Percentiles rank a stretch among this genome's conserved stretches.
phyloP scores from a whole-genome alignment of 2,797 vertebrate genomes.

The Scolopax rusticola region DNA sequence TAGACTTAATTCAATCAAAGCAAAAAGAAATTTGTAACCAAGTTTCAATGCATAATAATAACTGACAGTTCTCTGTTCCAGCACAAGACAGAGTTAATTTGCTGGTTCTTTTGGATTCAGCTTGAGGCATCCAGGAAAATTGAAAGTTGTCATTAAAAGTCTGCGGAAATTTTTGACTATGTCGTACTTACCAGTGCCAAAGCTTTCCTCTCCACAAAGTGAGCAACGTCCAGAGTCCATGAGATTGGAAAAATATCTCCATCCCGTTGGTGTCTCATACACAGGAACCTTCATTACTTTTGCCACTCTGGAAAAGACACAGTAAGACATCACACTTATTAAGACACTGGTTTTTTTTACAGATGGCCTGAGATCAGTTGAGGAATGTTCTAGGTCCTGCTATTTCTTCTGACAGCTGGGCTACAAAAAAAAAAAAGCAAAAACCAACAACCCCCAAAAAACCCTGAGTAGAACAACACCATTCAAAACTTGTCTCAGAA shows the following conservation, averaged over 20 bases:
- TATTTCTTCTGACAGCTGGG: background rate
- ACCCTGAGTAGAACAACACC: background rate
- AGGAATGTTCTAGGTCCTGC: background rate
- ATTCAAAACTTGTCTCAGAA: background rate
- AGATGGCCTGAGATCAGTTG: background rate
- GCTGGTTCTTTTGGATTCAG: background rate
- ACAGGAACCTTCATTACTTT: conserved; percentile 95
- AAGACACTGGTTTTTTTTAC: background rate
- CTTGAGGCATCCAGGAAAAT: background rate
- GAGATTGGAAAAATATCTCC: conserved; percentile 97
- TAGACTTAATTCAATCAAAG: background rate
- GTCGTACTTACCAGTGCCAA: conserved; percentile 90
- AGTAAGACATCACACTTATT: background rate
- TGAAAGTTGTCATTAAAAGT: background rate
- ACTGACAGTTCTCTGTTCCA: background rate
- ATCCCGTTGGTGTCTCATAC: conserved; percentile 96
- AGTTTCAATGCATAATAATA: background rate
- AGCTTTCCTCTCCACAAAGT: conserved; percentile 98
- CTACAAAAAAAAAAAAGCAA: background rate
- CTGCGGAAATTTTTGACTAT: background rate
- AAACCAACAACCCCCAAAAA: too few species aligned
- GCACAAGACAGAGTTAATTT: background rate
- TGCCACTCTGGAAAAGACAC: conserved; percentile 88
- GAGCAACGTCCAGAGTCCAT: conserved; percentile 98
- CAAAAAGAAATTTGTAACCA: background rate